Evolutionary conservation across 2,113 vertebrate species (phyloP).

Genomic region (Erinaceus europaeus): DNA sequence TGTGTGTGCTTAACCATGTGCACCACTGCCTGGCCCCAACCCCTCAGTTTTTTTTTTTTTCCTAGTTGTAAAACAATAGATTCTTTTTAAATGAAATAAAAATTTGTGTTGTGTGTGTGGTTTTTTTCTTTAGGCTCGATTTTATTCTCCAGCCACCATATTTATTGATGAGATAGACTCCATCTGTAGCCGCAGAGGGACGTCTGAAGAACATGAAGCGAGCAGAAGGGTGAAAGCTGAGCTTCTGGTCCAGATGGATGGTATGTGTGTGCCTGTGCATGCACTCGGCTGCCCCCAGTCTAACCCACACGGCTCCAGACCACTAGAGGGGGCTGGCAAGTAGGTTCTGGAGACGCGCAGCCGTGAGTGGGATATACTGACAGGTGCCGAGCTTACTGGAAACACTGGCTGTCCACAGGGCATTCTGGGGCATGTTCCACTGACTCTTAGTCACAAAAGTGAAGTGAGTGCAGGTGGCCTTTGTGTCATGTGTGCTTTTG

Average conservation of each 20-base stretch:
- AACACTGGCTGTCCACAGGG: background rate
- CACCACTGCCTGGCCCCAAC: no score
- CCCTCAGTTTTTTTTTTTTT: no score
- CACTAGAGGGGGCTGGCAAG: background rate
- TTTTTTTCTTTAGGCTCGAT: slow-evolving; percentile 88
- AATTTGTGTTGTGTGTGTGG: background rate
- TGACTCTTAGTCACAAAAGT: background rate
- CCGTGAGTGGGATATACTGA: background rate
- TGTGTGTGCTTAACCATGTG: no score
- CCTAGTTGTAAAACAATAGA: no score
- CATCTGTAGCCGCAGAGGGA: slow-evolving; percentile 97
- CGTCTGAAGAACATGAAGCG: slow-evolving; percentile 97
- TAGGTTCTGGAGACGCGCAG: background rate
- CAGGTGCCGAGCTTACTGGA: background rate
- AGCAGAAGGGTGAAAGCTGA: slow-evolving; percentile 97
- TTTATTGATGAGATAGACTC: slow-evolving; percentile 99
- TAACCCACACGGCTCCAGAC: background rate
- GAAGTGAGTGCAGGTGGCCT: background rate
- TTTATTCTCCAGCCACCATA: slow-evolving; percentile 97
- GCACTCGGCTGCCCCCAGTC: background rate
- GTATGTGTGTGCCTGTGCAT: slow-evolving; percentile 77
- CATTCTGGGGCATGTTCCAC: no score
- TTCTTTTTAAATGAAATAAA: slow-evolving; percentile 4
- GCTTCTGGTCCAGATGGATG: slow-evolving; percentile 98
- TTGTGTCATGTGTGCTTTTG: background rate